Evolutionary conservation across 2,888 invertebrate species (phyloP), one percentile per base, ranked within the genome.

Genomic region (Drosophila mimica): DNA sequence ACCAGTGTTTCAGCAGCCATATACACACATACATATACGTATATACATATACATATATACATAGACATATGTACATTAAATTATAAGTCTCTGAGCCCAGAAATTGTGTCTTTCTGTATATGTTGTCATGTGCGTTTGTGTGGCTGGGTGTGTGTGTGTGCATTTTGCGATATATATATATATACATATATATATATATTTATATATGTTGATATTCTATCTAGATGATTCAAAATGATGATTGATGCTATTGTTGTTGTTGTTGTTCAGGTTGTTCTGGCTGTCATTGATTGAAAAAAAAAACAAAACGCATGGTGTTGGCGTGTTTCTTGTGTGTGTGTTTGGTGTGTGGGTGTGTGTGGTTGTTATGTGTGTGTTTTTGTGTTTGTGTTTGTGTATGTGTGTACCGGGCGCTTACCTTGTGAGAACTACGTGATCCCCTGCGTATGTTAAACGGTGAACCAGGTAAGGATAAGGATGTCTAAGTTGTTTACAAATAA

Each of bases 391-490:
- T 49, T 20, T 57, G 40, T 52, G 48, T 54, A 36, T 59, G 76
- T 66, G 79, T 78, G 79, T 72, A 57, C 80, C 73, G 82, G 85
- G 72, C 82, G 88, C 91, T 92, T 93, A 93, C 93, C 92, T 93
- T 97, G 93, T 98, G 98, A 91, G 98, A 98, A 84, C 97, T 97
- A 87, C 97, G 95, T 90, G 97, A 98, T 83, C 97, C 97, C 87
- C 98, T 96, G 77, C 98, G 96, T 91, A 97, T 95, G 94, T 97
- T 97, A 96, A 98, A 98, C 89, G 99, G 99, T 88, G 99, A 99
- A 90, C 98, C 98, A 91, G 99, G 99, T 93, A 99, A 96, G 94
- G 98, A 99, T 93, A 98, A 95, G 94, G 98, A 99, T 92, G 98
- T 97, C 98, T 99, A 92, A 91, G 90, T 83, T 76, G 67, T 75